phyloP scores from a whole-genome alignment of 2,113 vertebrate genomes.

The Naja naja region DNA sequence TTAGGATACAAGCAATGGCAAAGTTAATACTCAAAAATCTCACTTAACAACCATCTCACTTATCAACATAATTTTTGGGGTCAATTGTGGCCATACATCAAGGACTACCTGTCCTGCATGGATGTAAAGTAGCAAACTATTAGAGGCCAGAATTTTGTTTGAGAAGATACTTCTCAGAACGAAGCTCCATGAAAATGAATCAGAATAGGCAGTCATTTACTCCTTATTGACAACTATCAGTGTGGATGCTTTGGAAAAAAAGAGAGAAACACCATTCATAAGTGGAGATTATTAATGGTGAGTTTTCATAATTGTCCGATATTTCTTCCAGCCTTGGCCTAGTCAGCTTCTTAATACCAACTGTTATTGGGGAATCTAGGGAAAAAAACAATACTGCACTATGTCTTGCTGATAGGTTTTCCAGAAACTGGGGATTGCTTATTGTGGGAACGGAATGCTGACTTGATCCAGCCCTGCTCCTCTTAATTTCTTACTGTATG shows the following conservation, averaged over 20 bases:
- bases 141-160: neutral
- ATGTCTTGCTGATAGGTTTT: neutral
- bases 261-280: neutral
- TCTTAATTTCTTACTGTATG: neutral
- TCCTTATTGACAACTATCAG: neutral
- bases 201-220: neutral
- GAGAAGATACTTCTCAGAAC: neutral
- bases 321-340: neutral
- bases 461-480: neutral
- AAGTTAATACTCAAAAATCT: conserved; percentile 18
- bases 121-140: neutral
- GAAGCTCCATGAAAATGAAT: neutral
- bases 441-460: neutral
- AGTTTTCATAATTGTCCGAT: neutral
- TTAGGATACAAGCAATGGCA: conserved; percentile 26
- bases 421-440: neutral
- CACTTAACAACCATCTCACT: no score
- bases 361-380: neutral
- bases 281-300: neutral
- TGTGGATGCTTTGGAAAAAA: neutral
- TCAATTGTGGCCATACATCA: no score
- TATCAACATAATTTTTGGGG: no score
- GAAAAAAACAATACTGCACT: neutral
- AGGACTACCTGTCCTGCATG: no score
- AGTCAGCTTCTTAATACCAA: neutral